phyloP scores from a whole-genome alignment of 2,113 vertebrate species.

The Vidua macroura region DNA sequence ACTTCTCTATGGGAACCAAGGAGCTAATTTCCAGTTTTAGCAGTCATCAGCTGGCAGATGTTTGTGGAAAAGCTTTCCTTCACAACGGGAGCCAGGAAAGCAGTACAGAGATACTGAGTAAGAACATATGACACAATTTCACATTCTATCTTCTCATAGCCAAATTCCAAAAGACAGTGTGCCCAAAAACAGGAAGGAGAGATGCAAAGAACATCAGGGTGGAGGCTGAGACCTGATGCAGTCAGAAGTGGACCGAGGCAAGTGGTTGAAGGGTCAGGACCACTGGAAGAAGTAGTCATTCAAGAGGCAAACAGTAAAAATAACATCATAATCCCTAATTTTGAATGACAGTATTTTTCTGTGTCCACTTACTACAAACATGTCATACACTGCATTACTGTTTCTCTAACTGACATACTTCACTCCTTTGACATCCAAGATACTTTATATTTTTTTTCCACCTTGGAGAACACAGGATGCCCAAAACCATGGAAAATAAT shows the following conservation, averaged over 20 bases:
- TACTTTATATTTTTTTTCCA: background rate
- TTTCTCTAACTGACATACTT: background rate
- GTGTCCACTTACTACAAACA: background rate
- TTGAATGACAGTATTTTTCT: background rate
- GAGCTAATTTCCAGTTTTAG: background rate
- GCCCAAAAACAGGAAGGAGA: conserved; percentile 11
- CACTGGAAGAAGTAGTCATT: fast-evolving
- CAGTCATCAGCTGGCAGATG: conserved; percentile 15
- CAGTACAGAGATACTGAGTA: background rate
- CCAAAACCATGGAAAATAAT: background rate
- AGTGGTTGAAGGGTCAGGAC: background rate
- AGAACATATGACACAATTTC: conserved; percentile 10
- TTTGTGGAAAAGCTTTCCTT: conserved; percentile 33
- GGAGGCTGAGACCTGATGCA: background rate
- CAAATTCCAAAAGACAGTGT: background rate
- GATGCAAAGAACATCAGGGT: background rate
- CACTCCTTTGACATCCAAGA: background rate
- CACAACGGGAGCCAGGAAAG: background rate
- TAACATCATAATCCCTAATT: background rate
- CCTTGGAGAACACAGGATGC: background rate
- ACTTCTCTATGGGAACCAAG: background rate
- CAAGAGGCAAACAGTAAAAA: background rate
- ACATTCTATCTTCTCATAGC: background rate
- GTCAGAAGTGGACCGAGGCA: background rate
- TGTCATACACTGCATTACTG: background rate